phyloP scores from a whole-genome alignment of 35 echinoderm and acorn worm species.

The Apostichopus japonicus region DNA sequence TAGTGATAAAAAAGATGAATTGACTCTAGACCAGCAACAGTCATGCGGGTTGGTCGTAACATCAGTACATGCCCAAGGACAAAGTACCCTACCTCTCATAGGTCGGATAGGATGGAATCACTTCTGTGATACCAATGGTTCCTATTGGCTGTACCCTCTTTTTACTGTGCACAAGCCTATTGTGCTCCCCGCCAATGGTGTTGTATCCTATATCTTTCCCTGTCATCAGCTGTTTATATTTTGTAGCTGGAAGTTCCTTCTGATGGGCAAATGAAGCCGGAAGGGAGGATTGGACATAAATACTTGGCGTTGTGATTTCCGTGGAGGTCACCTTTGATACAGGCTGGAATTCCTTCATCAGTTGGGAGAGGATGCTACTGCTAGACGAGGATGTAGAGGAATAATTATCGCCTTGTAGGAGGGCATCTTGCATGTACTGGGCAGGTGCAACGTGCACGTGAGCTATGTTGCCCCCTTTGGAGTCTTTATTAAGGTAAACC shows the following conservation, averaged over 20 bases:
- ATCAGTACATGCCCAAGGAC: not conserved
- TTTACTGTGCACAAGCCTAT: constrained; percentile 23
- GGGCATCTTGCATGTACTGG: not conserved
- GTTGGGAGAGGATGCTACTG: constrained; percentile 41
- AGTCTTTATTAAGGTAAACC: constrained; percentile 57
- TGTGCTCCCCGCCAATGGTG: constrained; percentile 39
- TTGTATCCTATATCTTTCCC: constrained; percentile 51
- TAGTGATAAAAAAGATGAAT: too few relatives aligned
- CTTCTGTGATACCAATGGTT: constrained; percentile 20
- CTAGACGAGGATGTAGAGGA: constrained; percentile 27
- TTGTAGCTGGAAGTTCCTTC: not conserved
- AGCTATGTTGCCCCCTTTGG: constrained; percentile 47
- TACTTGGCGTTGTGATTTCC: constrained; percentile 41
- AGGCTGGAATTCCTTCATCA: constrained; percentile 52
- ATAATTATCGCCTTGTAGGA: constrained; percentile 52
- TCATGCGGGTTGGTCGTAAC: constrained; percentile 3
- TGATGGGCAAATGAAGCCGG: constrained; percentile 33
- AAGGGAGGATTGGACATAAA: constrained; percentile 32
- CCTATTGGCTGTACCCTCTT: constrained; percentile 29
- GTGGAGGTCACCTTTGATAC: constrained; percentile 27
- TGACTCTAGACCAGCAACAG: too few relatives aligned
- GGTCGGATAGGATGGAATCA: constrained; percentile 29
- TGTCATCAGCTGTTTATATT: constrained; percentile 2
- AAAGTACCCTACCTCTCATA: constrained; percentile 41
- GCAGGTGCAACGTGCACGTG: constrained; percentile 50